These are phyloP conservation scores for Cladopsammia gracilis DNA, from an alignment of 64 coral and sea anemone genomes.

Conservation along the genomic window DNA sequence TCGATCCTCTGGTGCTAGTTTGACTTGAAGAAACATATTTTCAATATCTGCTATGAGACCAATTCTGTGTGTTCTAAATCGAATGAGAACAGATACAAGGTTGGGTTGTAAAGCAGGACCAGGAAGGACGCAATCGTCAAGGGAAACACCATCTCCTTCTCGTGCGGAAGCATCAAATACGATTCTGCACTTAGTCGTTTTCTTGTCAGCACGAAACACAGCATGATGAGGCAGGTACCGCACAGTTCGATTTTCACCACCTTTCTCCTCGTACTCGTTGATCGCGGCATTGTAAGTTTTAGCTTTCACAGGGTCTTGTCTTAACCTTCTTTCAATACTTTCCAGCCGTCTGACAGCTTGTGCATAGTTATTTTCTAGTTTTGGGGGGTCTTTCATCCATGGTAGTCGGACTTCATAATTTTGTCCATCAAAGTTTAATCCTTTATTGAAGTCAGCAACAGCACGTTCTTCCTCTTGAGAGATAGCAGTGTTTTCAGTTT, in stretches of 20 bases:
- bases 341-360: constrained; percentile 36
- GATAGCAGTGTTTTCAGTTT: neutral
- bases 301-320: constrained; percentile 22
- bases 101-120: constrained; percentile 71
- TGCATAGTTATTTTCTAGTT: constrained; percentile 36
- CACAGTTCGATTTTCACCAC: constrained; percentile 12
- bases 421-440: constrained; percentile 33
- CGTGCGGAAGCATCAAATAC: constrained; percentile 54
- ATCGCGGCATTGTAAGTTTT: constrained; percentile 23
- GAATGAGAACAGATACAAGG: constrained; percentile 52
- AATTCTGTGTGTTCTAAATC: constrained; percentile 36
- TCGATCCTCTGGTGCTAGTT: constrained; percentile 37
- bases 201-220: constrained; percentile 55
- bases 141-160: constrained; percentile 21
- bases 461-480: constrained; percentile 30
- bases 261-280: constrained; percentile 76
- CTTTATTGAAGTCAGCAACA: constrained; percentile 54
- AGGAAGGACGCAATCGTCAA: constrained; percentile 66
- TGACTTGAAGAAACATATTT: constrained; percentile 51
- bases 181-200: constrained; percentile 33
- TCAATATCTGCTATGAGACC: constrained; percentile 44
- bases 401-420: constrained; percentile 49
- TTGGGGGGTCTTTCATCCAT: constrained; percentile 26
- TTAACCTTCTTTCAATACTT: constrained; percentile 48
- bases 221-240: too few relatives aligned